Conservation (phyloP, 2,113 vertebrate genomes). For the Urocynchramus pylzowi region DNA sequence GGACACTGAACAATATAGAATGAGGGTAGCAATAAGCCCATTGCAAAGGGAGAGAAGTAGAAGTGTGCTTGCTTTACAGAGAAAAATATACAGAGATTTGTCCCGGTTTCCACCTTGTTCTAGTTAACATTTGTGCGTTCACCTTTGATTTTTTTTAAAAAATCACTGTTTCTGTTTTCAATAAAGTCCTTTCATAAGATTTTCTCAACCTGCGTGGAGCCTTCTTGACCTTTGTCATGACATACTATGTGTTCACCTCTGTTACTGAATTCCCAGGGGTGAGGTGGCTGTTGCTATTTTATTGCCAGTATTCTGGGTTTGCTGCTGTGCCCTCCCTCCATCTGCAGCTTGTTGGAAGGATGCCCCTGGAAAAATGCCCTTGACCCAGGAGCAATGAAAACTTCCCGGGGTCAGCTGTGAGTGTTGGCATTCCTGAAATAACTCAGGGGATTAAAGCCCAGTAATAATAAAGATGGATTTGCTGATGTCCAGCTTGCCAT, state of each 20-base stretch:
- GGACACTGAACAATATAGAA: accelerated
- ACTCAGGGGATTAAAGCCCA: not conserved
- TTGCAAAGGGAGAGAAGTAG: not conserved
- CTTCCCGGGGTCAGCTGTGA: not conserved
- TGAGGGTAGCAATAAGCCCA: not conserved
- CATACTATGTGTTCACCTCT: accelerated
- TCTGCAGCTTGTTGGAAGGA: not conserved
- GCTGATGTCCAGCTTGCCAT: not conserved
- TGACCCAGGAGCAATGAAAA: not conserved
- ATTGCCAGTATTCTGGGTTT: not conserved
- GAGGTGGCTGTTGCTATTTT: not conserved
- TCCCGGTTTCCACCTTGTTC: accelerated
- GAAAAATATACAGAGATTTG: not conserved
- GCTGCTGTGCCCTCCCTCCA: not conserved
- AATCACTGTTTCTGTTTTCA: not conserved
- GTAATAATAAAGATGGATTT: not conserved
- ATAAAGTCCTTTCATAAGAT: accelerated
- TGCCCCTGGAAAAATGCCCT: not conserved
- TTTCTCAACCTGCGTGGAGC: not conserved
- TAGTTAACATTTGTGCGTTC: accelerated
- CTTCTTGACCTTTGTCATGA: not conserved
- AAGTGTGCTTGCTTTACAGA: not conserved
- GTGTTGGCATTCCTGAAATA: slow-evolving; percentile 20
- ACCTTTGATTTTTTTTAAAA: no score
- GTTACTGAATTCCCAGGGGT: not conserved